Conservation (phyloP, 2,113 vertebrate genomes). For the Erythrocercus mccallii region DNA sequence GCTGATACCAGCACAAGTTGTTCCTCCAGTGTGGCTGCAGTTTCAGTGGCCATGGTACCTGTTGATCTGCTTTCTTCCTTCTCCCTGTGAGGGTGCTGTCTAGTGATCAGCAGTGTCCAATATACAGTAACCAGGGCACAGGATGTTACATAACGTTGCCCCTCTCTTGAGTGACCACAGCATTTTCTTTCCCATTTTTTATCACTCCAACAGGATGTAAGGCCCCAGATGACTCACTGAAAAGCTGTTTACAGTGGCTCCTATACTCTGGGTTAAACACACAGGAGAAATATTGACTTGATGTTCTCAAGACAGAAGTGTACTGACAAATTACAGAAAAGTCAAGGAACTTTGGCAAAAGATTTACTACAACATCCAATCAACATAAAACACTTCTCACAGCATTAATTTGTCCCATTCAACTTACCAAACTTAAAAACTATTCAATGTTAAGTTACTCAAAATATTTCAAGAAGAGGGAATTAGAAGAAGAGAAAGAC, state of each 20-base stretch:
- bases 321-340: background rate
- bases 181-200: background rate
- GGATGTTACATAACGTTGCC: background rate
- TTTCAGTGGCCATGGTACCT: background rate
- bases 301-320: background rate
- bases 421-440: background rate
- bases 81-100: background rate
- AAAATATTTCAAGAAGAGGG: background rate
- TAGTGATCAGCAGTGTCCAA: background rate
- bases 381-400: background rate
- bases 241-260: background rate
- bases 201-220: background rate
- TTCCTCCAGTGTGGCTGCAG: background rate
- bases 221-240: background rate
- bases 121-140: background rate
- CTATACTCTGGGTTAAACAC: background rate
- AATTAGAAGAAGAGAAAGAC: background rate
- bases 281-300: background rate
- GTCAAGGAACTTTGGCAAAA: background rate
- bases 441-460: background rate
- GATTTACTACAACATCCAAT: background rate
- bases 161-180: background rate
- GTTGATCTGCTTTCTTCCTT: background rate
- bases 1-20: background rate
- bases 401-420: background rate